A percentile compares a stretch with the other conserved stretches of the same genome.
Evolutionary conservation across 2,797 vertebrate species (phyloP).

Genomic region (Crypturellus tataupa): DNA sequence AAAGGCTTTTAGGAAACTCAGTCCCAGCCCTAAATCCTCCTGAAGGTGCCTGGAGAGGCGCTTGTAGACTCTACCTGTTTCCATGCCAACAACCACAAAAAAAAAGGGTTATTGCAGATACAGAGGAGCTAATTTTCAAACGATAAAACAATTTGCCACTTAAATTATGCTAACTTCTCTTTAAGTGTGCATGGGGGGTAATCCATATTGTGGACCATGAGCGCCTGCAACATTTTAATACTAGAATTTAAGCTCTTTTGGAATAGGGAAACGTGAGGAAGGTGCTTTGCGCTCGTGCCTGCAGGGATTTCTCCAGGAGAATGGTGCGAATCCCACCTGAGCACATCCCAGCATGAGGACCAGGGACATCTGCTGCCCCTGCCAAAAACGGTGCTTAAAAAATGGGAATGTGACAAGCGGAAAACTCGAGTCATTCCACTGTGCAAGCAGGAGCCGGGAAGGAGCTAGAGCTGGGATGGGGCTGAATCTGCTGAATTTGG

Average conservation of each 20-base stretch:
- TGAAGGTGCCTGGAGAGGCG: neutral
- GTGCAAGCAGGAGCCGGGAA: neutral
- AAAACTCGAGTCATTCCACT: neutral
- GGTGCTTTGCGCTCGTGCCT: neutral
- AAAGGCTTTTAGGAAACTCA: neutral
- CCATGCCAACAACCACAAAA: conserved; percentile 27
- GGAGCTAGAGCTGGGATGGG: neutral
- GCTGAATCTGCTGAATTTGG: neutral
- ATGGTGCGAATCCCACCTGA: neutral
- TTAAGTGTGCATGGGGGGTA: neutral
- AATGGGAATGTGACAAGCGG: neutral
- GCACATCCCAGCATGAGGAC: neutral
- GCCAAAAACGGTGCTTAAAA: neutral
- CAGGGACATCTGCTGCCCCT: neutral
- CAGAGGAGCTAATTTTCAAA: conserved; percentile 25
- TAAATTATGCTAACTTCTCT: neutral
- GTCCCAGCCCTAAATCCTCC: neutral
- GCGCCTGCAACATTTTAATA: neutral
- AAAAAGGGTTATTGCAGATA: neutral
- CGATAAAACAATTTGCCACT: conserved; percentile 28
- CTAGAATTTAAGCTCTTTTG: neutral
- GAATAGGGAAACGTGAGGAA: neutral
- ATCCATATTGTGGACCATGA: neutral
- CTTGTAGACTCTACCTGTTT: neutral
- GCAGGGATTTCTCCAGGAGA: neutral